Evolutionary conservation across 2,888 invertebrate species (phyloP), one percentile per base, ranked within the genome.

Genomic region (Drosophila ustulata): DNA sequence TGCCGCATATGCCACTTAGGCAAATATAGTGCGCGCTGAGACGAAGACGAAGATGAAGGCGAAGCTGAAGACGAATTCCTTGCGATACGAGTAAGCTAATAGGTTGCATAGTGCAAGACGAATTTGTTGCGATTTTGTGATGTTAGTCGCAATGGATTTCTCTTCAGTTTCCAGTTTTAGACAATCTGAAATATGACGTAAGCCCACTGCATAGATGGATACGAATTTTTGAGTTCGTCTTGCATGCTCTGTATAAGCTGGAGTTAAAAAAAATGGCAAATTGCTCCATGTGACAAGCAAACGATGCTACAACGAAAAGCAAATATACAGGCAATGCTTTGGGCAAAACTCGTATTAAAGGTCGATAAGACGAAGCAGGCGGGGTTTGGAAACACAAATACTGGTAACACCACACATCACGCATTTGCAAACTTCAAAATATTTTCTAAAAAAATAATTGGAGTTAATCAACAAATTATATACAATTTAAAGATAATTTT

Each of bases 351-450:
- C 0, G 7, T 45, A 0, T n/a, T 65, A 8, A 28, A 43, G 4
- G 57, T 65, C n/a, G 64, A 65, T 28, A 18, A 56, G 32, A 56
- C 46, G 3, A 64, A 50, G 43, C n/a, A 18, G 8, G 51, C 50
- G 0, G 56, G 56, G 18, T 62, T 52, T 13, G 64, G 51, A 13
- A 63, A 13, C 11, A 63, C 25, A 26, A 64, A 57, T 41, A 34
- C n/a, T 4, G 65, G 52, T 4, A 65, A 65, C 23, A 65, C 57
- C 3, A 45, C 57, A 11, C 57, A 57, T 26, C 57, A 57, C 5
- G 39, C 53, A 6, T 41, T 62, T 55, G 13, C 3, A 7, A 13
- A 65, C 2, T 45, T n/a, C 9, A 5, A 32, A 13, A 9, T 11
- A 26, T 57, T 57, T 57, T 3, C 65, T 2, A 25, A 57, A 34